phyloP scores from a whole-genome alignment of 30 jellyfish, hydroid and myxozoan genomes.

The Clytia hemisphaerica region DNA sequence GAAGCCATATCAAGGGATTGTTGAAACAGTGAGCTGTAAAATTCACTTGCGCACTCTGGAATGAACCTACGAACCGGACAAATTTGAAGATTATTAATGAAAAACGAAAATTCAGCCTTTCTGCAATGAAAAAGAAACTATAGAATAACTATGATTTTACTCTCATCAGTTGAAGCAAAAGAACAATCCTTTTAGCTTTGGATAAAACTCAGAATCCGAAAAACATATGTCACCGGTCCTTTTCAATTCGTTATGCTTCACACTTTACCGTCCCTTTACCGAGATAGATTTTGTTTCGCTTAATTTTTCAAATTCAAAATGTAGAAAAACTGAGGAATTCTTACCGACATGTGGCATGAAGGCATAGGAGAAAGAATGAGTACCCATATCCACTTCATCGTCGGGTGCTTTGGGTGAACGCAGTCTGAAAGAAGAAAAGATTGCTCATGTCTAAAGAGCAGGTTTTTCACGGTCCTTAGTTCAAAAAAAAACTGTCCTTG shows the following conservation, averaged over 20 bases:
- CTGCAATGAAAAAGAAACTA: not conserved
- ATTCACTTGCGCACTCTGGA: constrained; percentile 67
- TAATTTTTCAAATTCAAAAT: too few species aligned
- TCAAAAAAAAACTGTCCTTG: too few species aligned
- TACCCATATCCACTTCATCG: constrained; percentile 62
- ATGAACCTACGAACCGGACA: constrained; percentile 36
- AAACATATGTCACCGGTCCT: too few species aligned
- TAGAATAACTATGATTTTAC: not conserved
- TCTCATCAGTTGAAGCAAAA: too few species aligned
- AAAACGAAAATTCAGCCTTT: not conserved
- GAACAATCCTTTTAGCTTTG: too few species aligned
- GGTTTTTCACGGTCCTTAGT: too few species aligned
- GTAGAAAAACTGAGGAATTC: too few species aligned
- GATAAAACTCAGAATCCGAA: too few species aligned
- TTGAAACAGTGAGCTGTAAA: constrained; percentile 56
- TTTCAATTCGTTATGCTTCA: too few species aligned
- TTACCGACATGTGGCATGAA: constrained; percentile 66
- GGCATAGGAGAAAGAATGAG: constrained; percentile 53
- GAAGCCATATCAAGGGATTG: constrained; percentile 9
- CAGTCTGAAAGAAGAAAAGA: constrained; percentile 49
- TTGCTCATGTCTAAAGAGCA: too few species aligned
- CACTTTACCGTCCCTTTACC: too few species aligned
- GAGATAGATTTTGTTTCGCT: too few species aligned
- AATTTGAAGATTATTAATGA: not conserved
- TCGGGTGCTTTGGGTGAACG: constrained; percentile 89